Evolutionary conservation across 1,140 invertebrate species (phyloP).

Genomic region (Parasteatoda tepidariorum): DNA sequence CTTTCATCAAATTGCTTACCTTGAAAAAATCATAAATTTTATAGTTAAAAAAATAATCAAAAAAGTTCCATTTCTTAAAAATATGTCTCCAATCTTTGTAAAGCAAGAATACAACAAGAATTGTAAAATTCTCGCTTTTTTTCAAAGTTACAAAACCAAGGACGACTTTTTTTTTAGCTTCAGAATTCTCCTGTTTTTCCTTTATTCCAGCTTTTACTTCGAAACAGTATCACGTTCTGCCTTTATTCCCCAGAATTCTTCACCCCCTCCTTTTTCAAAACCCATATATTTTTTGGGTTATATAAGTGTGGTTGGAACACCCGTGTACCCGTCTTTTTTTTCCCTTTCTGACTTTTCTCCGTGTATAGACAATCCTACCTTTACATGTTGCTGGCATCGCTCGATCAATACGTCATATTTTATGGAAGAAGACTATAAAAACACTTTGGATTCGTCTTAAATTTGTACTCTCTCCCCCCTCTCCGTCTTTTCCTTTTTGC

Average conservation of each 20-base stretch:
- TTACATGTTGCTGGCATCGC: slow-evolving; percentile 29
- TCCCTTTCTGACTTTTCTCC: slow-evolving; percentile 5
- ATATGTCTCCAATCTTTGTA: too few relatives aligned
- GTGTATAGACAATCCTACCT: slow-evolving; percentile 35
- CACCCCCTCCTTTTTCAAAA: slow-evolving; percentile 1
- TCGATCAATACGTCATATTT: slow-evolving; percentile 55
- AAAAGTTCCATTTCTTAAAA: too few relatives aligned
- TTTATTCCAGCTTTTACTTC: slow-evolving; percentile 26
- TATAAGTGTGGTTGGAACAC: slow-evolving; percentile 33
- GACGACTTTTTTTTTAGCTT: neutral
- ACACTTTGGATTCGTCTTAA: slow-evolving; percentile 55
- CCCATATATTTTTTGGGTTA: slow-evolving; percentile 46
- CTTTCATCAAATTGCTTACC: too few relatives aligned
- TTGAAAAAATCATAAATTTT: too few relatives aligned
- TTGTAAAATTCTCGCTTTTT: too few relatives aligned
- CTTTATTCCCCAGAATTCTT: slow-evolving; percentile 12
- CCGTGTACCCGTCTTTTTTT: slow-evolving; percentile 9
- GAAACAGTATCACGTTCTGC: slow-evolving; percentile 29
- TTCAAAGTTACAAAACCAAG: too few relatives aligned
- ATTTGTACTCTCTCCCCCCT: slow-evolving; percentile 6
- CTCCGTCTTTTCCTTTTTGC: neutral
- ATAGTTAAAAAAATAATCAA: too few relatives aligned
- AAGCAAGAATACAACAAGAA: too few relatives aligned
- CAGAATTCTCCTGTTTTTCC: neutral
- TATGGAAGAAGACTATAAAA: slow-evolving; percentile 48